Conservation (phyloP, 2,888 invertebrate genomes). For the Pogonocherus hispidulus region DNA sequence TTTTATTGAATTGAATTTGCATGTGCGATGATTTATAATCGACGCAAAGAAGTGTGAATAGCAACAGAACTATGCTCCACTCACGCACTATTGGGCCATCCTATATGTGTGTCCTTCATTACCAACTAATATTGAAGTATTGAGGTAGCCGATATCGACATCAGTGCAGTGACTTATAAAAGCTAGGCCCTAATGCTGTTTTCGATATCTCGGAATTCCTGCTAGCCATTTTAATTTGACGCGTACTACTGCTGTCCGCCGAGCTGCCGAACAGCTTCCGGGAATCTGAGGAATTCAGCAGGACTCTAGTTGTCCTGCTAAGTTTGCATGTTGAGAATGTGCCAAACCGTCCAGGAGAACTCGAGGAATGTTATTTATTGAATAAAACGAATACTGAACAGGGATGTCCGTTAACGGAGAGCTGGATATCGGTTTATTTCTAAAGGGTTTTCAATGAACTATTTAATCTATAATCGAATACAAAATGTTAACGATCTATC, state of each 20-base stretch:
- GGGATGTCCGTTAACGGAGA: background rate
- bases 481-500: too few species aligned
- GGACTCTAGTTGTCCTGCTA: conserved; percentile 47
- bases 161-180: too few species aligned
- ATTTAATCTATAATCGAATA: too few species aligned
- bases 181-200: too few species aligned
- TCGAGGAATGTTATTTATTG: conserved; percentile 16
- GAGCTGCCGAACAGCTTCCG: conserved; percentile 27
- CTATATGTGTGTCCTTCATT: too few species aligned
- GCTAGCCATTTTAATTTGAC: background rate
- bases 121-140: too few species aligned
- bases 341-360: conserved; percentile 20
- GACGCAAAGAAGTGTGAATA: too few species aligned
- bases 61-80: too few species aligned
- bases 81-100: too few species aligned
- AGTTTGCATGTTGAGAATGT: conserved; percentile 45
- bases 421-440: background rate
- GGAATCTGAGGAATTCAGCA: conserved; percentile 45
- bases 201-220: background rate
- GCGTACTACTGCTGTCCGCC: background rate
- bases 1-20: too few species aligned
- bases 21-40: too few species aligned
- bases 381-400: conserved; percentile 17
- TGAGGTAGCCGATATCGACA: too few species aligned
- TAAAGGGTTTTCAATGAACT: background rate